phyloP scores from a whole-genome alignment of 2,888 invertebrate species.

The Pristionchus maxplancki region DNA sequence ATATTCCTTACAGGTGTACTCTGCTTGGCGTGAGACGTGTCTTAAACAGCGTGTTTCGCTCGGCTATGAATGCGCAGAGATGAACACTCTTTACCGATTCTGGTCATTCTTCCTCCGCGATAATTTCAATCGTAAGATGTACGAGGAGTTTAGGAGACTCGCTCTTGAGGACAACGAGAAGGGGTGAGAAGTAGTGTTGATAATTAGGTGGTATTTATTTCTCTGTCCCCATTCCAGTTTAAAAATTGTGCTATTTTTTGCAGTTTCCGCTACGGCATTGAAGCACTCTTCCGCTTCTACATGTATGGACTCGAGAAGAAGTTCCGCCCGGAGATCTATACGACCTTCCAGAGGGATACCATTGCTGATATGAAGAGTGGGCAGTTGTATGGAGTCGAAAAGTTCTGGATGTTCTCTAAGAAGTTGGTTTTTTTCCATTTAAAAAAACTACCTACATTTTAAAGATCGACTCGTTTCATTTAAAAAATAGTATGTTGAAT shows the following conservation, averaged over 20 bases:
- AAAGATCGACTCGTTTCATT: too few relatives aligned
- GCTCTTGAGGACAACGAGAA: slow-evolving; percentile 94
- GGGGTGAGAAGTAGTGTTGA: slow-evolving; percentile 85
- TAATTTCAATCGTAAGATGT: slow-evolving; percentile 98
- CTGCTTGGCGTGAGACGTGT: slow-evolving; percentile 94
- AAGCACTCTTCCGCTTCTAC: slow-evolving; percentile 92
- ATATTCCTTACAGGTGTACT: slow-evolving; percentile 84
- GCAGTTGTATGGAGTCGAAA: slow-evolving; percentile 96
- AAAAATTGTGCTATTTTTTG: too few relatives aligned
- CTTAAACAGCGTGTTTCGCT: slow-evolving; percentile 93
- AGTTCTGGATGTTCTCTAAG: slow-evolving; percentile 98
- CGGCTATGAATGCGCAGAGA: slow-evolving; percentile 96
- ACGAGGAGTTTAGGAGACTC: slow-evolving; percentile 92
- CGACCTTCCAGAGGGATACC: slow-evolving; percentile 89
- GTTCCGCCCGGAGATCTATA: slow-evolving; percentile 94
- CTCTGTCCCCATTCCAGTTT: too few relatives aligned
- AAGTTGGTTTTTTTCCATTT: slow-evolving; percentile 54
- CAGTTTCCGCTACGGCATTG: slow-evolving; percentile 81
- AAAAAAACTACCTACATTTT: too few relatives aligned
- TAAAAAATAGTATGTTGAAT: too few relatives aligned
- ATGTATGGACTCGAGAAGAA: slow-evolving; percentile 97
- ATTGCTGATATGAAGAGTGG: slow-evolving; percentile 80
- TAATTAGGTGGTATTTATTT: not conserved
- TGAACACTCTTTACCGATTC: slow-evolving; percentile 99
- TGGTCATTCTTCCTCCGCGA: slow-evolving; percentile 99